Percentiles rank a stretch among this genome's conserved stretches.
Evolutionary conservation across 2,113 vertebrate species (phyloP).

Genomic region (Xenopus laevis): DNA sequence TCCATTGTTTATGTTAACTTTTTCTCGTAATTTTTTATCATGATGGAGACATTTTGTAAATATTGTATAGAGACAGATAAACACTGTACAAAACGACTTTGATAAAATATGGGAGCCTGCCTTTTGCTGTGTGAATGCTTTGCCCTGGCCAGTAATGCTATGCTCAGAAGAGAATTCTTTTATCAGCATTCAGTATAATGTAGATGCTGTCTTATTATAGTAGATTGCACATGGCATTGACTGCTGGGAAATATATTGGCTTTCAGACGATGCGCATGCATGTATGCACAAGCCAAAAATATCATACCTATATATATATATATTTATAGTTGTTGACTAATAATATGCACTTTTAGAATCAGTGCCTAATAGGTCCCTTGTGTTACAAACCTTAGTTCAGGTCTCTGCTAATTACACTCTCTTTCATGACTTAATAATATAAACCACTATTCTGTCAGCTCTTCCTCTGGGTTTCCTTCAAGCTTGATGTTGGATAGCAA

Average conservation of each 20-base stretch:
- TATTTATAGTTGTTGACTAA: slow-evolving; percentile 14
- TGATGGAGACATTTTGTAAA: slow-evolving; percentile 65
- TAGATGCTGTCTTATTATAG: slow-evolving; percentile 39
- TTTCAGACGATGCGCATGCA: slow-evolving; percentile 21
- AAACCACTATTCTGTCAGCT: not conserved
- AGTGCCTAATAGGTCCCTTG: slow-evolving; percentile 18
- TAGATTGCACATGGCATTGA: slow-evolving; percentile 43
- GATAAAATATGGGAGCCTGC: slow-evolving; percentile 49
- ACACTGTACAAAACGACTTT: slow-evolving; percentile 61
- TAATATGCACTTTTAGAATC: slow-evolving; percentile 34
- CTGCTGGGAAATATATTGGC: slow-evolving; percentile 1
- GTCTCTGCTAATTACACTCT: not conserved
- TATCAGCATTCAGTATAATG: slow-evolving; percentile 40
- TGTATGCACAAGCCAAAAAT: slow-evolving; percentile 38
- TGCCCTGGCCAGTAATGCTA: slow-evolving; percentile 40
- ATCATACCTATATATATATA: slow-evolving; percentile 8
- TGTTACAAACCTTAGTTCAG: slow-evolving; percentile 14
- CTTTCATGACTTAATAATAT: not conserved
- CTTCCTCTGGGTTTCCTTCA: not conserved
- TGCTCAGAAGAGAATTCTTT: slow-evolving; percentile 23
- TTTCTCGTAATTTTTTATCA: slow-evolving; percentile 66
- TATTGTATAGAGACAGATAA: slow-evolving; percentile 65
- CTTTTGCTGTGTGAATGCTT: slow-evolving; percentile 48
- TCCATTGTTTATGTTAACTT: slow-evolving; percentile 61
- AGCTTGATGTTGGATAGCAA: not conserved